A percentile compares a stretch with the other conserved stretches of the same genome.
Evolutionary conservation across 2,888 invertebrate genomes (phyloP).

Genomic region (Cataglyphis cursor): DNA sequence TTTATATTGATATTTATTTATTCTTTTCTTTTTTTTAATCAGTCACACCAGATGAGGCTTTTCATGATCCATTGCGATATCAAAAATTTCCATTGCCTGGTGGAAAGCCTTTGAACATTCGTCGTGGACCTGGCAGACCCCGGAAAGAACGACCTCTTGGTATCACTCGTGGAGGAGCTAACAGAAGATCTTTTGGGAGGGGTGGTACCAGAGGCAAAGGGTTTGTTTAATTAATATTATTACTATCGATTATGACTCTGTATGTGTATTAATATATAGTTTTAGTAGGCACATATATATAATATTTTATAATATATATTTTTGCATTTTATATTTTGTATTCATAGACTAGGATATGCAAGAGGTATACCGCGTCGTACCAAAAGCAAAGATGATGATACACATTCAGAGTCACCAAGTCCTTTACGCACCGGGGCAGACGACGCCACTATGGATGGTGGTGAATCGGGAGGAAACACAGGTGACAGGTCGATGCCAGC

Average conservation of each 20-base stretch:
- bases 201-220: conserved; percentile 85
- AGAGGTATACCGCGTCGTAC: conserved; percentile 86
- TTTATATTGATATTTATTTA: conserved; percentile 32
- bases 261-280: not conserved
- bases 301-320: not conserved
- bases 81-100: conserved; percentile 87
- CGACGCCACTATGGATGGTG: conserved; percentile 80
- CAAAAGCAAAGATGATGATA: conserved; percentile 86
- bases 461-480: conserved; percentile 87
- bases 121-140: conserved; percentile 93
- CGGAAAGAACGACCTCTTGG: conserved; percentile 90
- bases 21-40: conserved; percentile 49
- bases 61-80: conserved; percentile 90
- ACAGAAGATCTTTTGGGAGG: conserved; percentile 83
- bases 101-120: conserved; percentile 89
- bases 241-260: not conserved
- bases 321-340: conserved; percentile 4
- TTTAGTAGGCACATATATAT: not conserved
- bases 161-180: conserved; percentile 85
- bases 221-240: conserved; percentile 67
- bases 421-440: conserved; percentile 83
- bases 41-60: conserved; percentile 89
- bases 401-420: conserved; percentile 86
- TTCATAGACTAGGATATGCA: conserved; percentile 83
- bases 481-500: conserved; percentile 89